Evolutionary conservation across 2,888 invertebrate genomes (phyloP).

Genomic region (Sphaerophoria rueppellii): DNA sequence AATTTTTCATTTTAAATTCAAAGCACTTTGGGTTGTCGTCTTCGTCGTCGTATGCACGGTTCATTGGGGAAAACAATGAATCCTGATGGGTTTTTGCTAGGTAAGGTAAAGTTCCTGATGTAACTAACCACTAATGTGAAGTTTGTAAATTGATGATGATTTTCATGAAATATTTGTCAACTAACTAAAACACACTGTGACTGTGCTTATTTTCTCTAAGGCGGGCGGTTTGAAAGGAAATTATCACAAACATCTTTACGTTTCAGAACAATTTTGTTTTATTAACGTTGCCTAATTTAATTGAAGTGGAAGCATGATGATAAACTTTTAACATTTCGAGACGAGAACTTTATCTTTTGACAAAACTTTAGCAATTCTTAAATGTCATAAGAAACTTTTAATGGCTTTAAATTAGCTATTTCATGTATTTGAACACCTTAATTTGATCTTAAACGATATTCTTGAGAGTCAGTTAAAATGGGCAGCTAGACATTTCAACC

Average conservation of each 20-base stretch:
- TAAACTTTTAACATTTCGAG: not conserved
- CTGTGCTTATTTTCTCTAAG: too few species aligned
- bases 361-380: not conserved
- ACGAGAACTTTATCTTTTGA: not conserved
- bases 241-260: not conserved
- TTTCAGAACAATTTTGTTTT: not conserved
- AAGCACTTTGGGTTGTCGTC: not conserved
- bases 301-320: not conserved
- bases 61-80: not conserved
- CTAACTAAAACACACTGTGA: too few species aligned
- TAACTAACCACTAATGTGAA: too few species aligned
- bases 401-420: not conserved
- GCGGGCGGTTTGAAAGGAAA: too few species aligned
- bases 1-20: conserved; percentile 17
- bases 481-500: not conserved
- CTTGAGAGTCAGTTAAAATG: not conserved
- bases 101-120: too few species aligned
- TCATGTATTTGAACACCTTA: not conserved
- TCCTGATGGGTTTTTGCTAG: too few species aligned
- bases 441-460: not conserved
- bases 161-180: too few species aligned
- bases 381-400: not conserved
- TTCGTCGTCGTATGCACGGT: not conserved
- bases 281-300: not conserved
- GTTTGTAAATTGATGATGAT: too few species aligned